Base-by-base conservation (phyloP, 2,797 vertebrate species). In the Chloroceryle inda region DNA sequence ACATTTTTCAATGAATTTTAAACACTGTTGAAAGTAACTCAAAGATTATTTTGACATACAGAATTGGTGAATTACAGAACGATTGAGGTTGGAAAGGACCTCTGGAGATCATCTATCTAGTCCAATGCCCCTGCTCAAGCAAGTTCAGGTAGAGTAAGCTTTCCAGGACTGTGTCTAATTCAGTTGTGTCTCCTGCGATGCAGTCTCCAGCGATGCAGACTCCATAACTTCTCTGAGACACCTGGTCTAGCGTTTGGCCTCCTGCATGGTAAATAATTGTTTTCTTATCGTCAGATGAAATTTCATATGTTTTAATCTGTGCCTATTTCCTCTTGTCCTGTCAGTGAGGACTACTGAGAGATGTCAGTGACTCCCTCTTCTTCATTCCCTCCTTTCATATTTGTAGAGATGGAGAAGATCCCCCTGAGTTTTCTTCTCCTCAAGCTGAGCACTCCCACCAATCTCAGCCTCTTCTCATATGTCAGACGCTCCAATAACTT, bases 1-100 rank as follows among this genome's bases (percentile, higher is more conserved):
- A 45, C 3, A 22, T 35, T 85, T 88, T 79, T 49, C 45, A 91
- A 76, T 61, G 19, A 68, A 69, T 61, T 83, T 62, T 66, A 73
- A 86, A 69, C 6, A 44, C 26, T 26, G 24, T 61, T 80, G 72
- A 77, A 86, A 86, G 74, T 27, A 63, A 26, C 20, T 80, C 11
- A 40, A 40, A 42, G 23, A 21, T 59, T 7, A 5, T 42, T 79
- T 79, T 69, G 59, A 66, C 37, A 49, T 50, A 45, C 2, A 56
- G 40, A 40, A 62, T 26, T n/a, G 26, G 22, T 42, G 31, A 58
- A 40, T 37, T 7, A 11, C 40, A 50, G 49, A 61, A 59, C 11
- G 5, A 13, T 1, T 72, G 35, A 72, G 4, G 8, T 17, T 72
- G 33, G 31, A 68, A 79, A 35, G 26, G 35, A 20, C 12, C 45